These are phyloP conservation scores for Carettochelys insculpta DNA, from an alignment of 2,113 vertebrate species.

Conservation along the genomic window DNA sequence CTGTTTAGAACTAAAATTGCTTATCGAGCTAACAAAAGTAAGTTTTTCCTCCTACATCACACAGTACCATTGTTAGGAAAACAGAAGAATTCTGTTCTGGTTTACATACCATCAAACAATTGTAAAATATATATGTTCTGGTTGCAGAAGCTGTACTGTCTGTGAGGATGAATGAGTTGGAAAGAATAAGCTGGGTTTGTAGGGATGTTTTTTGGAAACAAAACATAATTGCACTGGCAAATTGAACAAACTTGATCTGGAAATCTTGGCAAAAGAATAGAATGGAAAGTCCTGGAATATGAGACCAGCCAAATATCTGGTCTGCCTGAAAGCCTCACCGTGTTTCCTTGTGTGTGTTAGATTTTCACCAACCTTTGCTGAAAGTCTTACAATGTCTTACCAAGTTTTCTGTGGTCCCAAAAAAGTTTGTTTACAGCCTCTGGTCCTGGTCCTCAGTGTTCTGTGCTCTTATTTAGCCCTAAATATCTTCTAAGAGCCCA, in stretches of 20 bases:
- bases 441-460: too few relatives aligned
- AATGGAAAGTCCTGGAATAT: background rate
- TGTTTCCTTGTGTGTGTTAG: background rate
- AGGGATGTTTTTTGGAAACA: background rate
- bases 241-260: background rate
- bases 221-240: background rate
- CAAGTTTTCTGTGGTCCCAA: too few relatives aligned
- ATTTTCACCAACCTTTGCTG: background rate
- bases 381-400: background rate
- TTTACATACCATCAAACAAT: background rate
- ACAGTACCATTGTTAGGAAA: background rate
- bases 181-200: background rate
- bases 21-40: background rate
- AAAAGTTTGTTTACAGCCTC: too few relatives aligned
- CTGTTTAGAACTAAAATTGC: background rate
- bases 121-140: background rate
- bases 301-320: background rate
- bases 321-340: accelerated
- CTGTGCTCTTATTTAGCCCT: too few relatives aligned
- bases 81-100: background rate
- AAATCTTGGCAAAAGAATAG: background rate
- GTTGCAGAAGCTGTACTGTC: background rate
- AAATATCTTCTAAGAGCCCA: too few relatives aligned
- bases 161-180: background rate
- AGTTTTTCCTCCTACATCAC: background rate